Percentiles rank a stretch among this genome's conserved stretches.
Evolutionary conservation across 2,797 vertebrate genomes (phyloP).

Genomic region (Cirrhinus molitorella): DNA sequence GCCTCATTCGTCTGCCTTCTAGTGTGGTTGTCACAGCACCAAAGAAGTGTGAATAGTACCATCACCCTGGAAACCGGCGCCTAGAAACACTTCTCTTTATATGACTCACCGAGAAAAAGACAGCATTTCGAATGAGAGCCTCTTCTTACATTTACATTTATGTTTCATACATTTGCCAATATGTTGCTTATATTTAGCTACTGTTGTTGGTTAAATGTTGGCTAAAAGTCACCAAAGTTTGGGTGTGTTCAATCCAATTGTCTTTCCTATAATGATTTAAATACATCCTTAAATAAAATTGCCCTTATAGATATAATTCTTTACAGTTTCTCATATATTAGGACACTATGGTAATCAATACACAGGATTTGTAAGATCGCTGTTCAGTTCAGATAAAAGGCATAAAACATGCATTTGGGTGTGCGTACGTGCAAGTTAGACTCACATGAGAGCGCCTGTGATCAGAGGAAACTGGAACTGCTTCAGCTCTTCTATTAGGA

Average conservation of each 20-base stretch:
- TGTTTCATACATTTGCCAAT: not conserved
- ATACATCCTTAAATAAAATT: not conserved
- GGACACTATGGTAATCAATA: not conserved
- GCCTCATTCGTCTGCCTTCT: slow-evolving; percentile 60
- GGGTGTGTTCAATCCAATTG: not conserved
- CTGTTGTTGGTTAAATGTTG: not conserved
- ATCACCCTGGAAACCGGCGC: slow-evolving; percentile 75
- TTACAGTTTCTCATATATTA: not conserved
- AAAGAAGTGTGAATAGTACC: slow-evolving; percentile 66
- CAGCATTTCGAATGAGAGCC: slow-evolving; percentile 48
- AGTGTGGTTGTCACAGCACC: slow-evolving; percentile 74
- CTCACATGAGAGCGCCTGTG: slow-evolving; percentile 43
- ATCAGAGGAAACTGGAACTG: slow-evolving; percentile 71
- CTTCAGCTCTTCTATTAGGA: slow-evolving; percentile 67
- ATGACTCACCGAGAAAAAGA: slow-evolving; percentile 40
- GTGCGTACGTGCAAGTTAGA: slow-evolving; percentile 37
- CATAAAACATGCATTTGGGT: not conserved
- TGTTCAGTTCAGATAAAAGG: not conserved
- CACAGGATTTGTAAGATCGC: not conserved
- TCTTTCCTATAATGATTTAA: not conserved
- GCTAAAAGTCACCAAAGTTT: not conserved
- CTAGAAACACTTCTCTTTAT: slow-evolving; percentile 68
- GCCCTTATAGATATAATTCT: too few relatives aligned
- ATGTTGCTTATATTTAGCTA: not conserved
- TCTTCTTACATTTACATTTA: slow-evolving; percentile 17